phyloP scores from a whole-genome alignment of 2,797 vertebrate species.

The Myotis vivesi region DNA sequence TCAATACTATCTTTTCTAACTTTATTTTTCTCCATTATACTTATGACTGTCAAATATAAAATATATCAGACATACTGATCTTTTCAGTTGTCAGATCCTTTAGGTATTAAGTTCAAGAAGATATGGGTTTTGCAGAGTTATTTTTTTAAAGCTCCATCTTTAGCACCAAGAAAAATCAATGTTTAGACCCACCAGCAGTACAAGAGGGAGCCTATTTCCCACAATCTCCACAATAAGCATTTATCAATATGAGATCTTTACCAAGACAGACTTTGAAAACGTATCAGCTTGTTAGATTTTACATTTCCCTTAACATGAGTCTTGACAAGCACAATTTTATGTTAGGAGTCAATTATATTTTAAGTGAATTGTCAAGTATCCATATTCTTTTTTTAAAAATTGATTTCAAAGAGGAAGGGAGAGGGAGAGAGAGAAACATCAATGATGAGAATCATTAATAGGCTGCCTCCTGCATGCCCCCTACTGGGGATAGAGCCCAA shows the following conservation, averaged over 20 bases:
- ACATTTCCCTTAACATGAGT: neutral
- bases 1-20: neutral
- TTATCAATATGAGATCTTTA: neutral
- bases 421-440: too few species aligned
- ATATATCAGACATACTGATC: neutral
- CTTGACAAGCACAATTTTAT: neutral
- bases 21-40: neutral
- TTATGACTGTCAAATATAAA: neutral
- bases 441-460: too few species aligned
- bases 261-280: neutral
- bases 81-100: neutral
- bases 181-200: neutral
- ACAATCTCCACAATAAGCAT: neutral
- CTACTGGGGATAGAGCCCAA: too few species aligned
- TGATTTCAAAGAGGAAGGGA: too few species aligned
- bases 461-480: too few species aligned
- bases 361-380: neutral
- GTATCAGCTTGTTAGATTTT: neutral
- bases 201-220: neutral
- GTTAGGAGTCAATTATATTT: neutral
- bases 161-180: neutral
- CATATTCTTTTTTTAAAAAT: neutral
- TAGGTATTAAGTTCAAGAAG: neutral
- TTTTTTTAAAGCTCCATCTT: neutral
- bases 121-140: neutral